Evolutionary conservation across 2,888 invertebrate genomes (phyloP).

Genomic region (Eustalomyia histrio): DNA sequence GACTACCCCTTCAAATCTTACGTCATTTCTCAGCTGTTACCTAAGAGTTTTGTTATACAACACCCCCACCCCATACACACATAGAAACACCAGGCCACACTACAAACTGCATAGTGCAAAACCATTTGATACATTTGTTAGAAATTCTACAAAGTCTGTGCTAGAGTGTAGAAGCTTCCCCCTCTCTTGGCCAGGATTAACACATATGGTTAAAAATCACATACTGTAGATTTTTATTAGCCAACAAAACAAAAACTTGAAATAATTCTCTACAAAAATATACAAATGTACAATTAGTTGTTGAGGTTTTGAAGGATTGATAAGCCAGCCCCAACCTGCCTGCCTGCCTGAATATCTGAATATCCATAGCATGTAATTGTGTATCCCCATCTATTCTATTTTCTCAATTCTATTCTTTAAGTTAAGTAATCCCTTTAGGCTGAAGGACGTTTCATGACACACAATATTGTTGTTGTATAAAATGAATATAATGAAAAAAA

Average conservation of each 20-base stretch:
- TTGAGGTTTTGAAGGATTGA: constrained; percentile 16
- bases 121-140: too few species aligned
- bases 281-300: constrained; percentile 38
- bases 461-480: constrained; percentile 40
- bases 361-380: background rate
- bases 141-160: background rate
- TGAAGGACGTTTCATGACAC: constrained; percentile 64
- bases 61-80: constrained; percentile 45
- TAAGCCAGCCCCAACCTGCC: constrained; percentile 20
- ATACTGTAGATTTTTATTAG: background rate
- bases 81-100: background rate
- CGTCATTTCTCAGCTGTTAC: constrained; percentile 79
- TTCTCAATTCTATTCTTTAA: constrained; percentile 41
- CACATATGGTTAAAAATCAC: constrained; percentile 3
- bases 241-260: background rate
- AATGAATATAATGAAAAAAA: constrained; percentile 39
- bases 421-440: constrained; percentile 63
- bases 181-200: background rate
- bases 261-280: constrained; percentile 3
- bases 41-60: constrained; percentile 70
- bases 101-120: background rate
- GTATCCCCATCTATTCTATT: constrained; percentile 8
- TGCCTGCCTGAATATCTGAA: background rate
- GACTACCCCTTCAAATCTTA: constrained; percentile 73
- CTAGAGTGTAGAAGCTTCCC: background rate